phyloP scores from a whole-genome alignment of 2,113 vertebrate genomes.

The Donacobius atricapilla region DNA sequence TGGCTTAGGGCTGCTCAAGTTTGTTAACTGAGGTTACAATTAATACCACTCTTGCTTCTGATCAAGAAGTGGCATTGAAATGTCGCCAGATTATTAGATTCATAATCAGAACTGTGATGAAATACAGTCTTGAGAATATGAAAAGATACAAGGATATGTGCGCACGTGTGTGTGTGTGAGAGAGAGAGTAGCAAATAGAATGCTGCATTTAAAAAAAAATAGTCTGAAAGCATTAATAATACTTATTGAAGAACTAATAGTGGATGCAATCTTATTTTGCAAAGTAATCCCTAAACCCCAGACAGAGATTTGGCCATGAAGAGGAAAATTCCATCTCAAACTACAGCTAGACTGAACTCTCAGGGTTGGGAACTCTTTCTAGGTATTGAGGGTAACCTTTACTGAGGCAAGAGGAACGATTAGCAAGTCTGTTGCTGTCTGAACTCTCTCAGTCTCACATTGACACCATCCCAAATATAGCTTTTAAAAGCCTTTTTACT shows the following conservation, averaged over 20 bases:
- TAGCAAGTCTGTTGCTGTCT: background rate
- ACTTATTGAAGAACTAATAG: background rate
- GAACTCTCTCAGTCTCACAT: background rate
- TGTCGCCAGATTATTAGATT: background rate
- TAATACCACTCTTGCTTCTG: background rate
- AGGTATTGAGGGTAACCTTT: background rate
- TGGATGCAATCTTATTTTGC: background rate
- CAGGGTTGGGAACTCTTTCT: background rate
- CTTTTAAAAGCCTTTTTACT: background rate
- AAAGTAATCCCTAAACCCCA: background rate
- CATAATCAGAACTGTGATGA: background rate
- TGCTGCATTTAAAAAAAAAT: background rate
- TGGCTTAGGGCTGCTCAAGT: background rate
- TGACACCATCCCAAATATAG: background rate
- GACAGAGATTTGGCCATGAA: background rate
- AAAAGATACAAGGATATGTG: background rate
- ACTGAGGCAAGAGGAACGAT: background rate
- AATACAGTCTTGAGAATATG: background rate
- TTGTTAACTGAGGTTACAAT: background rate
- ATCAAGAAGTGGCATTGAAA: background rate
- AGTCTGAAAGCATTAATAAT: background rate
- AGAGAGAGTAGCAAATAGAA: background rate
- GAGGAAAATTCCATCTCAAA: background rate
- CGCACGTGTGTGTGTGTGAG: background rate
- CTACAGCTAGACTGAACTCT: rapidly evolving